phyloP scores from a whole-genome alignment of 2,888 invertebrate genomes.

The Zelleria hepariella region DNA sequence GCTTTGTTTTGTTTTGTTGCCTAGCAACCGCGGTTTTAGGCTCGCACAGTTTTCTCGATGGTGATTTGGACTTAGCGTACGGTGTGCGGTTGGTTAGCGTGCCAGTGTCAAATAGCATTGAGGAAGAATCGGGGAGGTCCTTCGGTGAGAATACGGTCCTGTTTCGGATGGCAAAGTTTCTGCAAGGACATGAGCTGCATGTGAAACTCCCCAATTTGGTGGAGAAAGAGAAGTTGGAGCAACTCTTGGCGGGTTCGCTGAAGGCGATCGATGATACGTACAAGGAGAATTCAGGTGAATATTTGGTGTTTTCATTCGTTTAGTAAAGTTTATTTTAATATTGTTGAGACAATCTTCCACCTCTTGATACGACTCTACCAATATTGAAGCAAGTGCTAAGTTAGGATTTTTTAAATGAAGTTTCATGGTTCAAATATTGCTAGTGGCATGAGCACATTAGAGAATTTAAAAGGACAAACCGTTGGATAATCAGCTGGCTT shows the following conservation, averaged over 20 bases:
- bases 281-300: slow-evolving; percentile 58
- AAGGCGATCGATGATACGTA: slow-evolving; percentile 60
- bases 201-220: slow-evolving; percentile 79
- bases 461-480: too few species aligned
- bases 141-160: slow-evolving; percentile 68
- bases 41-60: slow-evolving; percentile 40
- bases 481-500: too few species aligned
- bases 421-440: too few species aligned
- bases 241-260: slow-evolving; percentile 66
- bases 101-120: slow-evolving; percentile 58
- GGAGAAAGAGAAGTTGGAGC: slow-evolving; percentile 75
- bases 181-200: slow-evolving; percentile 80
- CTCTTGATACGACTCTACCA: too few species aligned
- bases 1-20: slow-evolving; percentile 16
- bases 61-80: slow-evolving; percentile 72
- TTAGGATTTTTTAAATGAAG: too few species aligned
- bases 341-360: too few species aligned
- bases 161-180: slow-evolving; percentile 75
- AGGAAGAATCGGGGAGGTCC: slow-evolving; percentile 53
- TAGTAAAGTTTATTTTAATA: too few species aligned
- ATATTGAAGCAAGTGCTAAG: too few species aligned
- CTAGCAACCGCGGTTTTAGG: slow-evolving; percentile 27
- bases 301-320: too few species aligned
- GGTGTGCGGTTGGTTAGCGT: slow-evolving; percentile 76
- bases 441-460: too few species aligned